Base-by-base conservation (phyloP, 2,797 vertebrate species). In the Myotis planiceps region DNA sequence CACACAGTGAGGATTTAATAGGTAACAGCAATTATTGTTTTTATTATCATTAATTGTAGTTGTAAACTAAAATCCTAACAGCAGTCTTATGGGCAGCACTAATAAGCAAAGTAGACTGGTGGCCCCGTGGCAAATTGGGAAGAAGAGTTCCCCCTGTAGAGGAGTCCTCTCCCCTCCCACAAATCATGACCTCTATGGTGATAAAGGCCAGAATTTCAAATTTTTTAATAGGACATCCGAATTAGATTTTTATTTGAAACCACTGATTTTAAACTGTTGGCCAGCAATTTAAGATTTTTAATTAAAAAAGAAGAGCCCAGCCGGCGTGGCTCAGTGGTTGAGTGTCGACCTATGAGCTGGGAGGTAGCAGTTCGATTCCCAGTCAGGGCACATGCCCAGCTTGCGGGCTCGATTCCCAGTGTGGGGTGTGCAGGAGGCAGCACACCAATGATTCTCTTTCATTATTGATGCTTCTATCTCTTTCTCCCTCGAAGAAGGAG, bases 61-160 rank as follows among this genome's bases (percentile, higher is more conserved):
- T 37, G 23, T 25, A 51, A 42, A 88, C n/a, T 13, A 34, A 16
- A 51, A 78, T 25, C 63, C 39, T 49, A 37, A 76, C 45, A 14
- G 71, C 0, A 0, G 19, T 55, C 66, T 18, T 74, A 14, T 37
- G 58, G 18, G 45, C 3, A 45, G 68, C 58, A 21, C 47, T 45
- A 25, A 9, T 7, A 25, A 71, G 15, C 58, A 25, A 49, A 47
- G 58, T 4, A 5, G 47, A 21, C 2, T 0, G 42, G 47, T 3
- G 53, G 39, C 32, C 27, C 32, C 1, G 0, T 0, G 49, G 65
- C n/a, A 29, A 72, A 47, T 16, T 27, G 12, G 25, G 29, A 25
- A 37, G 45, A 4, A 27, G 29, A 7, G 21, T 49, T 42, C 42
- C 53, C 39, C 6, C 0, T 0, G 10, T 1, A 25, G 16, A 49